A percentile compares a stretch with the other conserved stretches of the same genome.
These are phyloP conservation scores for Fratercula arctica DNA, from an alignment of 2,797 vertebrate genomes.

Conservation along the genomic window DNA sequence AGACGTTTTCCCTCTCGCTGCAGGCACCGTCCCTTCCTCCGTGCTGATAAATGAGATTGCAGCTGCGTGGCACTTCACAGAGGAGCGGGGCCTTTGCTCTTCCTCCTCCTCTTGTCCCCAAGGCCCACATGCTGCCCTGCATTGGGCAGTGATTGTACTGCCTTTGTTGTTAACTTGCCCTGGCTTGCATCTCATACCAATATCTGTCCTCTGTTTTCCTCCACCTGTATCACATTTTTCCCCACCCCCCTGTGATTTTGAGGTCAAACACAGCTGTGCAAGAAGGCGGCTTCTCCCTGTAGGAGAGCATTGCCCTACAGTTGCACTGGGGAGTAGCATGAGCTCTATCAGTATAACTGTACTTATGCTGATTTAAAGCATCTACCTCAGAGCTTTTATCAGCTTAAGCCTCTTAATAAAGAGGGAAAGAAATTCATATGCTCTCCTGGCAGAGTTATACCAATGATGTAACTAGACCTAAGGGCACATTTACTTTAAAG, in stretches of 20 bases:
- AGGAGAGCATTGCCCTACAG: not conserved
- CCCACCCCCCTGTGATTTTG: not conserved
- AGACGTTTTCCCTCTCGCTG: rapidly evolving
- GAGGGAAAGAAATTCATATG: not conserved
- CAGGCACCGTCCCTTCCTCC: rapidly evolving
- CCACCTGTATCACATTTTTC: not conserved
- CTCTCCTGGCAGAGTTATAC: not conserved
- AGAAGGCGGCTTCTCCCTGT: not conserved
- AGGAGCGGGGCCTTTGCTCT: not conserved
- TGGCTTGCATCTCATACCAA: not conserved
- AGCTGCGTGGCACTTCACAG: not conserved
- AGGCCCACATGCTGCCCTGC: not conserved
- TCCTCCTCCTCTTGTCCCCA: not conserved
- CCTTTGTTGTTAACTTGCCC: not conserved
- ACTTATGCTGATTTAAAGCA: slow-evolving; percentile 24
- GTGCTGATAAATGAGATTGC: not conserved
- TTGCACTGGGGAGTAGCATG: not conserved
- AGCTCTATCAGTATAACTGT: not conserved
- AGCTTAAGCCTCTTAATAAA: slow-evolving; percentile 39
- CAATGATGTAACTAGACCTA: not conserved
- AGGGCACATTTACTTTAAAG: slow-evolving; percentile 15
- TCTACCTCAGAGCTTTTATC: not conserved
- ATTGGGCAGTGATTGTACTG: not conserved
- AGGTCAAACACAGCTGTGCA: not conserved
- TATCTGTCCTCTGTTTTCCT: not conserved